Base-by-base conservation (phyloP, 2,797 vertebrate species). In the Nasua narica region DNA sequence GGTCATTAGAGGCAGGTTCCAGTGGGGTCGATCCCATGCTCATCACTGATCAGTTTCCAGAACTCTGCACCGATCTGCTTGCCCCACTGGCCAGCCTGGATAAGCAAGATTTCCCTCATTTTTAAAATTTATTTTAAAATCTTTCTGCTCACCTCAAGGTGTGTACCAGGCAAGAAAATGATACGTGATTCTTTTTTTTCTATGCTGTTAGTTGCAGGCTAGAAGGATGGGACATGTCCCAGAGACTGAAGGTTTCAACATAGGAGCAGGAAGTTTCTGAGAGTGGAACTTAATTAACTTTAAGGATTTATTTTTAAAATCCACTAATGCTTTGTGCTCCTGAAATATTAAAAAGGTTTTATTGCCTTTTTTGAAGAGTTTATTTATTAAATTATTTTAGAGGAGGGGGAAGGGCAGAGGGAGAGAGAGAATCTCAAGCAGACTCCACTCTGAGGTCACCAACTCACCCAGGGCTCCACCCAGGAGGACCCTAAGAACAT, bases 61-160 rank as follows among this genome's bases (percentile, higher is more conserved):
- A 99, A 99, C 99, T 97, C 98, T 58, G 97, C 98, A 96, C 98
- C 95, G 69, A 98, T 97, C 95, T 98, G 98, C 98, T 99, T 99
- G 16, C 99, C 99, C 97, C 99, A 99, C 97, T 99, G 99, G 6
- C 99, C 99, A 85, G 99, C 99, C 98, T 99, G 99, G 97, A 99
- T 99, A 83, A 99, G 99, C 96, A 99, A 99, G 72, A 99, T 99
- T 97, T 99, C 99, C 95, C 99, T 99, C 99, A 99, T 99, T 81
- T 70, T 94, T 93, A 82, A 74, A 92, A 79, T 86, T 85, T 65
- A 88, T 23, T 88, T 72, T 52, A 72, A 86, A 72, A 86, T 43
- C 8, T 43, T 89, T 93, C 95, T 90, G 87, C 84, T 96, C 60
- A 94, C 78, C 91, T 97, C 90, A 62, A 86, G 52, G 77, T 74